Evolutionary conservation across 2,113 vertebrate species (phyloP), one percentile per base, ranked within the genome.

Genomic region (Picathartes gymnocephalus): DNA sequence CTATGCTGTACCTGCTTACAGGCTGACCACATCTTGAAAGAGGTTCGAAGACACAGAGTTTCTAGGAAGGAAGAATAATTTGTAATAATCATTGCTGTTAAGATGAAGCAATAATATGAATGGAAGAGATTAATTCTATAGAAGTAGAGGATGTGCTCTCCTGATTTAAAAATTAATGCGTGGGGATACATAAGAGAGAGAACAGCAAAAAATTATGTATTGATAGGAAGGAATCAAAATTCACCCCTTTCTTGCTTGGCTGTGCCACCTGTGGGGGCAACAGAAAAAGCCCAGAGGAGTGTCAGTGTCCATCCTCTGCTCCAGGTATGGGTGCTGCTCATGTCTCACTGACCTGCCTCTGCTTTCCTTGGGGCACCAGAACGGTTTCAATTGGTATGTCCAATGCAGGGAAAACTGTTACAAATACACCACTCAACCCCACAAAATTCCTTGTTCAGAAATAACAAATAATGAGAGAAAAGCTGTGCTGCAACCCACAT

Each of bases 401-500:
- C 65, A 70, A 27, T 15, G 31, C 17, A 56, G 33, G 60, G 48
- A 86, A 82, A n/a, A 21, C 44, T 42, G 6, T 47, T 35, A 35
- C 33, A 85, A 74, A 53, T 10, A 50, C 15, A 84, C 10, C 25
- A 18, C 37, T 66, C 23, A 37, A 13, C 17, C n/a, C n/a, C 31
- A 33, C 1, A 1, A 80, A 60, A 54, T 13, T 64, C 24, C 20
- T 76, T 90, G 40, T 14, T 57, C 45, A 53, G 20, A 92, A 80
- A 65, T 37, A 76, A 60, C 0, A 4, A 68, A 35, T 8, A 57
- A 48, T 22, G 47, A 45, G 23, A 90, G 50, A 80, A 74, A 72
- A 76, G 33, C 28, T 1, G 0, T 3, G 35, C 50, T 72, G 68
- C 40, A 48, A 15, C 30, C 6, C 27, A 30, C 0, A 4, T 19